Evolutionary conservation across 2,113 vertebrate species (phyloP), one percentile per base, ranked within the genome.

Genomic region (Grantiella picta): DNA sequence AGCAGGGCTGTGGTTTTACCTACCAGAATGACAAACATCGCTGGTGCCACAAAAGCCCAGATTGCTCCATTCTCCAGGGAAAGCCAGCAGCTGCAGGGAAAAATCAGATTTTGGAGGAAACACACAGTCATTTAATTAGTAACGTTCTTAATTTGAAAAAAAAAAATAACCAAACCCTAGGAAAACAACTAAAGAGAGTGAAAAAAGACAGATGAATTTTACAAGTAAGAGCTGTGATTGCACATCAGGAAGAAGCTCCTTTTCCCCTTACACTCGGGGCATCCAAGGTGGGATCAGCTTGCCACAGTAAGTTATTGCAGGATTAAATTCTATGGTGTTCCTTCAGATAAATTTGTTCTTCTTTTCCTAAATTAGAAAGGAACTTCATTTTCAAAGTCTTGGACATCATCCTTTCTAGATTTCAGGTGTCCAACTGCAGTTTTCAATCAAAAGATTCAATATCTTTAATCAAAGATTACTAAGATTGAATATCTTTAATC

Each of bases 41-140:
- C 99, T 0, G 99, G 99, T 8, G 98, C 99, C 91, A 99, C 99
- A n/a, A 99, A 99, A 29, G 99, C 99, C 99, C 99, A 99, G 97
- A 99, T 98, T 36, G 99, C 98, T 7, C 99, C 99, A 0, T 98
- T 98, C 71, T 98, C 96, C 79, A 99, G 94, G 1, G 99, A 99
- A 24, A 99, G 97, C 99, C 99, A 99, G 95, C 99, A 99, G 96
- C 99, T 99, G 98, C 50, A 86, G 60, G 78, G 90, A 33, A 65
- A 90, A 90, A 91, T 3, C 50, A 84, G 79, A 7, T 49, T 52
- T 44, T 3, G 42, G 86, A n/a, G 56, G 36, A 88, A 93, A 63
- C 65, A 75, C 53, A 54, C 0, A 8, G 56, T 8, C 68, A 83
- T 42, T 69, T 40, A 33, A 92, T 91, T 33, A 89, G 53, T 12